Evolutionary conservation across 1,140 invertebrate species (phyloP).

Genomic region (Pseudomyrmex gracilis): DNA sequence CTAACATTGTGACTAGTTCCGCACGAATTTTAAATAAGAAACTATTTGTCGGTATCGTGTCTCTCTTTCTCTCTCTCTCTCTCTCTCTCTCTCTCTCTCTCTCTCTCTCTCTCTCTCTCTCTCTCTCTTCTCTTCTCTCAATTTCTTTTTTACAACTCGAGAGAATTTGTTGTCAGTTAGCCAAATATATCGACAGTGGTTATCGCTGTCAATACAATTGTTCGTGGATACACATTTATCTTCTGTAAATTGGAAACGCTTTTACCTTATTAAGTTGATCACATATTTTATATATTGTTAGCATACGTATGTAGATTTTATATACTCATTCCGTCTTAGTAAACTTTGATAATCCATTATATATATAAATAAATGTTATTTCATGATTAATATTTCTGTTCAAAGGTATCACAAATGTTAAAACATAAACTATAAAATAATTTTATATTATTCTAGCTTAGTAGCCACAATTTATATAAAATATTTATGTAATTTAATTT

Average conservation of each 20-base stretch:
- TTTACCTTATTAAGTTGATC: not conserved
- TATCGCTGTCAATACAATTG: conserved; percentile 15
- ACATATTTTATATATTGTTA: conserved; percentile 4
- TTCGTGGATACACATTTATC: conserved; percentile 4
- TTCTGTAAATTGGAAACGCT: conserved; percentile 16
- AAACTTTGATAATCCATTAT: not conserved
- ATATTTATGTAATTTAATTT: too few relatives aligned
- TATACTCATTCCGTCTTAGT: not conserved
- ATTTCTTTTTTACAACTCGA: not conserved
- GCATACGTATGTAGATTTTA: not conserved
- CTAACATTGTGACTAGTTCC: conserved; percentile 19
- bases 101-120: too few relatives aligned
- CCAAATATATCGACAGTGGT: conserved; percentile 25
- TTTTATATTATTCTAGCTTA: not conserved
- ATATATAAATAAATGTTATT: not conserved
- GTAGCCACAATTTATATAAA: not conserved
- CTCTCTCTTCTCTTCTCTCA: not conserved
- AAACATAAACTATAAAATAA: too few relatives aligned
- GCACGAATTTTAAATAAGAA: conserved; percentile 47
- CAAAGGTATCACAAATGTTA: too few relatives aligned
- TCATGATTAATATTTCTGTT: not conserved
- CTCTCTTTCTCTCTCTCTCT: too few relatives aligned
- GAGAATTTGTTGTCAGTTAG: conserved; percentile 30
- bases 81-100: too few relatives aligned
- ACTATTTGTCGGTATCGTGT: conserved; percentile 32